Base-by-base conservation (phyloP, 2,113 vertebrate species). In the Lipotes vexillifer region DNA sequence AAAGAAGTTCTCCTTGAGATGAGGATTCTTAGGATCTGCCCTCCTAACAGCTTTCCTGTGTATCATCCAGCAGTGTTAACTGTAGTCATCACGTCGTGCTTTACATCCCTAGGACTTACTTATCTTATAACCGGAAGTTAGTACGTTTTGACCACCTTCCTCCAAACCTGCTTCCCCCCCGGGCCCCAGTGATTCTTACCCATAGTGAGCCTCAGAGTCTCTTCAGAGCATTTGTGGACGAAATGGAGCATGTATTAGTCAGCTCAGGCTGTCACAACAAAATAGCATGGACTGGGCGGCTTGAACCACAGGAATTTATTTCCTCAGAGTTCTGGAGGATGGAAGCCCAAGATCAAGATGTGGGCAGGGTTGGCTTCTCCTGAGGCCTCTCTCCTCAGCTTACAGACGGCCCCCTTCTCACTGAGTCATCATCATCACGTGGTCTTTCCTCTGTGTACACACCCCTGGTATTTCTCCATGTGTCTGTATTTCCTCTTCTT, bases 391-490 rank as follows among this genome's bases (percentile, higher is more conserved):
- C 74, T 65, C 57, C 38, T 41, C 18, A 65, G 36, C 20, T 65
- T 38, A 2, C 10, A 33, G 46, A 29, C 2, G 1, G 18, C 41
- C 2, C 0, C 15, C 11, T 61, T 38, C 52, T 20, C 31, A 6
- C 8, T 33, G 7, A 4, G 38, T 31, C 31, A 9, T 20, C 55
- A 17, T 31, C 31, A 12, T 20, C 55, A 17, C 2, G 0, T 8
- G n/a, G 31, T 21, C 21, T 27, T 21, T 23, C 36, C 44, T 46
- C 65, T 61, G 44, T 59, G 12, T 1, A 6, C 9, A 1, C 5
- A 10, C 15, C 3, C 29, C 59, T 52, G 63, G 14, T 4, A 1
- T 55, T 23, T 63, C 57, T 49, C 41, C 17, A 1, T 9, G 20
- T 49, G n/a, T 61, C 52, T 2, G 8, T 17, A 25, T 69, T 23